Evolutionary conservation across 2,888 invertebrate genomes (phyloP), one percentile per base, ranked within the genome.

Genomic region (Macropis europaea): DNA sequence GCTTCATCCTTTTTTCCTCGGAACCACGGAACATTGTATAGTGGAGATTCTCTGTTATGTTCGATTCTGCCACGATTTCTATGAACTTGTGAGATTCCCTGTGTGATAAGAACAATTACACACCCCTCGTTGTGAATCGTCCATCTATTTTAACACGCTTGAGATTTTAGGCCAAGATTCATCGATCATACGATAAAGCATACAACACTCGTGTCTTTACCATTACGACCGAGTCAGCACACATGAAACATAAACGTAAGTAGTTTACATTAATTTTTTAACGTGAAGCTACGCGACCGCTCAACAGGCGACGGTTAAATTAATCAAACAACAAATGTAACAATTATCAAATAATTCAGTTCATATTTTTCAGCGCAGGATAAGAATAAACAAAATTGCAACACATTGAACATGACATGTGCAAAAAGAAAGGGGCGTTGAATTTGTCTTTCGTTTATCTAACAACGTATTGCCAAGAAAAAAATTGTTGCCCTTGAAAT

Each of bases 181-280:
- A 34, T 47, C 26, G 57, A 47, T 47, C 45, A 32, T 22, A 52
- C 53, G 67, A 61, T 45, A 53, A 53, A 52, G 36, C 43, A n/a
- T 32, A 17, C 24, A 24, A 17, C 52, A 17, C 30, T 42, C 22
- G 28, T 6, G 67, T 22, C 13, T 40, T 52, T 38, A 22, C 60
- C 67, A 36, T 38, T 22, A 40, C 38, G 38, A n/a, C 15, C n/a
- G 54, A 26, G 17, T 45, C 43, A 24, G 38, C 28, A 28, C 45
- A 40, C 68, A 34, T 34, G 52, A 43, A 32, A 60, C 50, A 50
- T 54, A 54, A 45, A 53, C 40, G 40, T 13, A 28, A 24, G 60
- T 50, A 48, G 67, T 67, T 71, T 67, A 67, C 70, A 71, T 53
- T 47, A 54, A 60, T 50, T 60, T 34, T 34, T 57, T 52, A 64